Conservation (phyloP, 2,888 invertebrate species). For the Plutella xylostella region DNA sequence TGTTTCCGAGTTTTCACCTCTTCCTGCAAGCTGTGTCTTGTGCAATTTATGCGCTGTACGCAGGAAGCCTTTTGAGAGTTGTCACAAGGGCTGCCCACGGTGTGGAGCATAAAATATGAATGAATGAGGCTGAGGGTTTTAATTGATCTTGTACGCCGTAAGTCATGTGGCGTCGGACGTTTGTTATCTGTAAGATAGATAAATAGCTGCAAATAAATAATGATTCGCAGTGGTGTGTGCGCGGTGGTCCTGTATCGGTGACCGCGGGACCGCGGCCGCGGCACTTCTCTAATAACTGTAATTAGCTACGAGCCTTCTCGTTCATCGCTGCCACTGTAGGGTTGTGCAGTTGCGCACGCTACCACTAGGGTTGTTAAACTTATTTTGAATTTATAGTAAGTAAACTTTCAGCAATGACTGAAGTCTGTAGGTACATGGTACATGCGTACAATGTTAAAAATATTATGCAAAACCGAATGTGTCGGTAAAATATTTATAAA, state of each 20-base stretch:
- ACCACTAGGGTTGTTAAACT: constrained; percentile 7
- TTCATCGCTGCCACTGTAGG: too few species aligned
- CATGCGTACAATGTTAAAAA: too few species aligned
- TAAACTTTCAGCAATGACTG: too few species aligned
- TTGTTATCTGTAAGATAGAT: constrained; percentile 26
- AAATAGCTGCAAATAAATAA: constrained; percentile 25
- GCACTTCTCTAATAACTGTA: constrained; percentile 51
- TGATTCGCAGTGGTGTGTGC: constrained; percentile 27
- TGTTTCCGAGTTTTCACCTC: not conserved
- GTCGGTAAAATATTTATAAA: too few species aligned
- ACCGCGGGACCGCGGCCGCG: constrained; percentile 34
- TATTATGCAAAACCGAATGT: too few species aligned
- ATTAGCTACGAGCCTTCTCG: constrained; percentile 47
- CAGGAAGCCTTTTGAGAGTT: too few species aligned
- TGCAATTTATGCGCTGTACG: too few species aligned
- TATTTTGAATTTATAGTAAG: too few species aligned
- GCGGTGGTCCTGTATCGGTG: constrained; percentile 38
- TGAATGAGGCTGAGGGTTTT: constrained; percentile 22
- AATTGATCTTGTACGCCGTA: constrained; percentile 28
- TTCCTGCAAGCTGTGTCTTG: not conserved
- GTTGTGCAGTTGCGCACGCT: too few species aligned
- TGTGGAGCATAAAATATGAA: too few species aligned
- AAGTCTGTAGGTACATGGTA: too few species aligned
- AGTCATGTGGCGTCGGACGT: constrained; percentile 27
- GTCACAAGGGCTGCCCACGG: too few species aligned